Evolutionary conservation across 2,888 invertebrate genomes (phyloP).

Genomic region (Diplolepis rosae): DNA sequence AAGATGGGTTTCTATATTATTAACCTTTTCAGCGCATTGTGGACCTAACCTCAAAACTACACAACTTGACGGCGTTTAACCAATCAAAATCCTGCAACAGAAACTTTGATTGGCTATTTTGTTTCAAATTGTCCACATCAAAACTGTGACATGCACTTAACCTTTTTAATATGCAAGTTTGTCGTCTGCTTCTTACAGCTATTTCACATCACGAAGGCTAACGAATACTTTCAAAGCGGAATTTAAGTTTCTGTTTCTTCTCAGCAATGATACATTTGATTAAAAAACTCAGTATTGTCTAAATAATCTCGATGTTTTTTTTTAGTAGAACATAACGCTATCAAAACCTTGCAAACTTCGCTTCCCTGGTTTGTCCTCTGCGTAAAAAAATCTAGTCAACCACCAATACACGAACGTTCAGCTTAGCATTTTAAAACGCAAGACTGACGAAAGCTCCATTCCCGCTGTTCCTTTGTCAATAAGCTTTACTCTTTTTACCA

Average conservation of each 20-base stretch:
- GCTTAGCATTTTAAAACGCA: conserved; percentile 28
- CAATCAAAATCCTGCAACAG: not conserved
- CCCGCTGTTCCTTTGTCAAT: not conserved
- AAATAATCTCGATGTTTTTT: not conserved
- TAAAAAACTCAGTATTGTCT: not conserved
- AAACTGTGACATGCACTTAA: not conserved
- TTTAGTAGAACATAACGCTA: not conserved
- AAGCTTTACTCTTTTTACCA: not conserved
- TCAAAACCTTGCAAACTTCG: not conserved
- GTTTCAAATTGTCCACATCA: not conserved
- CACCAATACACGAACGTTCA: conserved; percentile 19
- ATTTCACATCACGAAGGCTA: too few species aligned
- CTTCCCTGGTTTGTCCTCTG: not conserved
- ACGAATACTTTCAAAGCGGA: conserved; percentile 2
- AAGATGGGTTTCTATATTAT: too few species aligned
- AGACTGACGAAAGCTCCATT: conserved; percentile 24
- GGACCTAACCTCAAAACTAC: not conserved
- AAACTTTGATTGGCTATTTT: not conserved
- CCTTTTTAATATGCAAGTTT: not conserved
- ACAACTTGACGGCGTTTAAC: not conserved
- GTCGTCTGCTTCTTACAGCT: conserved; percentile 13
- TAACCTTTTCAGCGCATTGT: too few species aligned
- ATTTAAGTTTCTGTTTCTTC: not conserved
- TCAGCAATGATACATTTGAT: not conserved
- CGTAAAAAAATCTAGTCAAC: conserved; percentile 11